A percentile compares a stretch with the other conserved stretches of the same genome.
Conservation (phyloP, 1,140 invertebrate species). For the Drosophila rufa region DNA sequence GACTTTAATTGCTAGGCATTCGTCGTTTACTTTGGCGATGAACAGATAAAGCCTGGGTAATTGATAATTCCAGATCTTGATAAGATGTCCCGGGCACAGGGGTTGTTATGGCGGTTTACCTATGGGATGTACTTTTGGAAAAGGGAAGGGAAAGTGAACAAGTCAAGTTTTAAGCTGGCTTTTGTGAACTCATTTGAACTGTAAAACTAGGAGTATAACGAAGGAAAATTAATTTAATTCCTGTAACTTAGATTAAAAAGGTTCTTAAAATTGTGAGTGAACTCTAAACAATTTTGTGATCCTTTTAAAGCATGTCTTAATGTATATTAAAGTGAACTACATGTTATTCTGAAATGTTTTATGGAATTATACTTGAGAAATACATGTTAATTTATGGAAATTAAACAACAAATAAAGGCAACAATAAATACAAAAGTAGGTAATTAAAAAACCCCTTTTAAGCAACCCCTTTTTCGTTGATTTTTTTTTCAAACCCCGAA, state of each 20-base stretch:
- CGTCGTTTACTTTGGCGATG: slow-evolving; percentile 51
- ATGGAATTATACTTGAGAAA: too few species aligned
- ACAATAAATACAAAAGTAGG: neutral
- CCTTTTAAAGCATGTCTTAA: too few species aligned
- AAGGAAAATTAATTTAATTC: too few species aligned
- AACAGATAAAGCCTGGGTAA: slow-evolving; percentile 48
- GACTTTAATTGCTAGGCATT: slow-evolving; percentile 55
- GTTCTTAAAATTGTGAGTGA: too few species aligned
- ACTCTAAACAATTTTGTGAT: too few species aligned
- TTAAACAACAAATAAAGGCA: neutral
- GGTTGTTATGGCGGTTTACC: slow-evolving; percentile 20
- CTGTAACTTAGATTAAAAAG: too few species aligned
- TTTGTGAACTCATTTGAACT: neutral
- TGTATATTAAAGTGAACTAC: too few species aligned
- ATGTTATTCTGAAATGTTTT: too few species aligned
- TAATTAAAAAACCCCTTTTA: neutral
- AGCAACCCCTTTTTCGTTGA: neutral
- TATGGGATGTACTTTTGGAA: neutral
- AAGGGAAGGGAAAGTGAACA: neutral
- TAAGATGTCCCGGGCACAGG: slow-evolving; percentile 17
- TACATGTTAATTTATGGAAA: neutral
- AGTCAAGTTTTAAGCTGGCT: neutral
- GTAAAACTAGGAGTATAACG: neutral
- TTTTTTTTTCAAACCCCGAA: neutral
- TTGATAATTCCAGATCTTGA: slow-evolving; percentile 54